Percentiles rank a stretch among this genome's conserved stretches.
These are phyloP conservation scores for Cephalopterus ornatus DNA, from an alignment of 2,113 vertebrate genomes.

Conservation along the genomic window DNA sequence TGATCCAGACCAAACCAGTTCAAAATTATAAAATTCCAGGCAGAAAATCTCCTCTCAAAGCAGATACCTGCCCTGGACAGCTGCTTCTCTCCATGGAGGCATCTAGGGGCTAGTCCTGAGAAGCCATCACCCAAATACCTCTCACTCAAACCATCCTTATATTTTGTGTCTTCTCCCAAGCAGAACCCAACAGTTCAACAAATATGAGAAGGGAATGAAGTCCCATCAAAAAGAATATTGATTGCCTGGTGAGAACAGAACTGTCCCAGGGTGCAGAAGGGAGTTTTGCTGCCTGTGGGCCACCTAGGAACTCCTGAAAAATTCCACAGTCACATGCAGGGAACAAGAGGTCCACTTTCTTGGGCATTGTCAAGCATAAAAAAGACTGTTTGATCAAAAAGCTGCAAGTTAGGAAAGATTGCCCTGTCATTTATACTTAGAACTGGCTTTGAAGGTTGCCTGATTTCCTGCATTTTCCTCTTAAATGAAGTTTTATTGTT, in stretches of 20 bases:
- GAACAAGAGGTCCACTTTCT: neutral
- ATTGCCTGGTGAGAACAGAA: neutral
- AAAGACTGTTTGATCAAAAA: neutral
- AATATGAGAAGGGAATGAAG: accelerated
- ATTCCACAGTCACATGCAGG: neutral
- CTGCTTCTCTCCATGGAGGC: neutral
- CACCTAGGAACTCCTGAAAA: neutral
- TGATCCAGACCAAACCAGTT: neutral
- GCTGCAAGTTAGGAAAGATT: neutral
- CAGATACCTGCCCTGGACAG: neutral
- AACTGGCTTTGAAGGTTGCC: neutral
- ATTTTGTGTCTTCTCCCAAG: accelerated
- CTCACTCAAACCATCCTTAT: neutral
- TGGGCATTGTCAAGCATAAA: neutral
- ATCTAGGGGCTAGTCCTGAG: neutral
- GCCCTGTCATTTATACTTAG: neutral
- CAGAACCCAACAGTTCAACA: neutral
- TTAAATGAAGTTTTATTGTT: neutral
- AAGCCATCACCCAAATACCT: neutral
- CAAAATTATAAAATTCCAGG: neutral
- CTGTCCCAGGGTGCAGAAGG: neutral
- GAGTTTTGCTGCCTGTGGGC: neutral
- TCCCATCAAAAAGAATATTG: neutral
- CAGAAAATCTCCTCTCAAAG: neutral
- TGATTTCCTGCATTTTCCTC: neutral